Evolutionary conservation across 2,888 invertebrate species (phyloP).

Genomic region (Copidosoma aretas): DNA sequence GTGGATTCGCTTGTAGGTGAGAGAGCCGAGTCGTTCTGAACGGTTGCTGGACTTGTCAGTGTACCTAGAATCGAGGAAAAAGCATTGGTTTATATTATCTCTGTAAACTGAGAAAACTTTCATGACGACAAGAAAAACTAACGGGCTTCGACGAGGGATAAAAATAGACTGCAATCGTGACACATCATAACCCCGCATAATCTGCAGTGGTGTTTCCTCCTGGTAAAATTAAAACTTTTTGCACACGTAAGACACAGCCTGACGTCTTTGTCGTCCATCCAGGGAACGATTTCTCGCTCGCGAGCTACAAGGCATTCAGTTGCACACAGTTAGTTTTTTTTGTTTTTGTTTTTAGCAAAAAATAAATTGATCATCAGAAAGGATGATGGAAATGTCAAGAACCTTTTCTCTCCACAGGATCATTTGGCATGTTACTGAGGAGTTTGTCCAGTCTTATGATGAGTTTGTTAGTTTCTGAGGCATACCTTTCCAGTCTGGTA

Average conservation of each 20-base stretch:
- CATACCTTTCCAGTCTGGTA: conserved; percentile 82
- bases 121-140: conserved; percentile 63
- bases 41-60: conserved; percentile 65
- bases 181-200: conserved; percentile 94
- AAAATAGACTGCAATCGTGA: conserved; percentile 86
- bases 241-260: conserved; percentile 92
- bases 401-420: conserved; percentile 76
- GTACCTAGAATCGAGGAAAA: conserved; percentile 62
- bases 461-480: conserved; percentile 94
- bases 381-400: conserved; percentile 43
- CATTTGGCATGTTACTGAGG: conserved; percentile 79
- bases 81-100: too few relatives aligned
- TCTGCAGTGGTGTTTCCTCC: conserved; percentile 95
- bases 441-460: conserved; percentile 92
- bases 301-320: conserved; percentile 61
- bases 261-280: conserved; percentile 92
- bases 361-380: not conserved
- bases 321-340: conserved; percentile 6
- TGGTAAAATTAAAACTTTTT: conserved; percentile 82
- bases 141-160: conserved; percentile 81
- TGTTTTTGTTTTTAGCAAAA: not conserved
- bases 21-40: conserved; percentile 57
- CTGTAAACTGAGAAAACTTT: not conserved
- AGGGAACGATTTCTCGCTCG: conserved; percentile 79
- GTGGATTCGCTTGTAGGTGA: conserved; percentile 53